A percentile compares a stretch with the other conserved stretches of the same genome.
Evolutionary conservation across 2,888 invertebrate genomes (phyloP).

Genomic region (Phasia obesa): DNA sequence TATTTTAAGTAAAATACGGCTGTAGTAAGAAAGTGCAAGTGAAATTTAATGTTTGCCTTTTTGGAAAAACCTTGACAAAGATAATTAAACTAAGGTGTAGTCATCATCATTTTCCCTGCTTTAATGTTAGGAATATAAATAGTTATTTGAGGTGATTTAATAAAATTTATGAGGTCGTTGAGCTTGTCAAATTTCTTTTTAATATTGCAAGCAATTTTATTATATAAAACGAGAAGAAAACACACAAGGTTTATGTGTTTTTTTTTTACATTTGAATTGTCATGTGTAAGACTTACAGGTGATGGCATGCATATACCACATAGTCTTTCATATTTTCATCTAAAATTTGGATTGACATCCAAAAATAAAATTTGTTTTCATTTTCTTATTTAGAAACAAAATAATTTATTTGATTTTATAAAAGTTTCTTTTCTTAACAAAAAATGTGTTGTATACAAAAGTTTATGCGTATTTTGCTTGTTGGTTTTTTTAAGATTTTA

Average conservation of each 20-base stretch:
- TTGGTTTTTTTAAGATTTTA: constrained; percentile 21
- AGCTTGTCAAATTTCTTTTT: neutral
- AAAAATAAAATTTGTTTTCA: constrained; percentile 49
- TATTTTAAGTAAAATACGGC: neutral
- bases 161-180: constrained; percentile 43
- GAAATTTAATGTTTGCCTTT: constrained; percentile 12
- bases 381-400: constrained; percentile 28
- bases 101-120: neutral
- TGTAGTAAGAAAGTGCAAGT: constrained; percentile 56
- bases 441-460: constrained; percentile 15
- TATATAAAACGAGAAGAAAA: constrained; percentile 1
- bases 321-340: no score
- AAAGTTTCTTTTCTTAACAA: constrained; percentile 35
- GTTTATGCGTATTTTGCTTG: constrained; percentile 5
- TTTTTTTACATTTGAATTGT: neutral
- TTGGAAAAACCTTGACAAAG: constrained; percentile 34
- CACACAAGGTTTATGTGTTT: neutral
- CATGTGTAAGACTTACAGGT: no score
- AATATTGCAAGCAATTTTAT: constrained; percentile 5
- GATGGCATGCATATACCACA: no score
- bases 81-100: constrained; percentile 32
- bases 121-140: neutral
- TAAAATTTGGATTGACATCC: constrained; percentile 37
- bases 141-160: constrained; percentile 31
- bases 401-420: constrained; percentile 46